phyloP scores from a whole-genome alignment of 2,797 vertebrate species.

The Phylloscopus collybita region DNA sequence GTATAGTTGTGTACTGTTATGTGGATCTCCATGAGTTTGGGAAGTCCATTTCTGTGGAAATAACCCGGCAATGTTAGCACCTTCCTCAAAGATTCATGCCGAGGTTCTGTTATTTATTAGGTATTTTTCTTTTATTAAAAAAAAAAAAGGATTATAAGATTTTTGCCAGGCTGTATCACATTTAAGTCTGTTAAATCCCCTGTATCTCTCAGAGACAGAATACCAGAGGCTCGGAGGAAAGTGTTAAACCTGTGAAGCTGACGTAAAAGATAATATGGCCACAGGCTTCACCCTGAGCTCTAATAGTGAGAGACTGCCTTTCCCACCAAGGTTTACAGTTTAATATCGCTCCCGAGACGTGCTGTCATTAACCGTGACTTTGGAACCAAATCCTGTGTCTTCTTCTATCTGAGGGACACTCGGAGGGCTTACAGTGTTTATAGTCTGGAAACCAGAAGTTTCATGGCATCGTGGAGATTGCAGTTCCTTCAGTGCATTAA shows the following conservation, averaged over 20 bases:
- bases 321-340: constrained; percentile 34
- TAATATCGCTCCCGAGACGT: not conserved
- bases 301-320: constrained; percentile 24
- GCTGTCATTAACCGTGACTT: constrained; percentile 41
- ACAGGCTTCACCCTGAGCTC: constrained; percentile 21
- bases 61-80: not conserved
- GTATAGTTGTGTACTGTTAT: not conserved
- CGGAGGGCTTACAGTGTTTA: not conserved
- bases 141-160: not conserved
- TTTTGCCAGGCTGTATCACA: not conserved
- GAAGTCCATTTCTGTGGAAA: not conserved
- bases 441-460: not conserved
- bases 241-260: constrained; percentile 6
- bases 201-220: not conserved
- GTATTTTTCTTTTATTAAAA: not conserved
- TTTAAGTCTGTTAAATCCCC: constrained; percentile 16
- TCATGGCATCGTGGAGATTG: not conserved
- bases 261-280: not conserved
- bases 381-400: constrained; percentile 38
- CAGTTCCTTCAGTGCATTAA: not conserved
- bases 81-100: not conserved
- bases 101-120: not conserved
- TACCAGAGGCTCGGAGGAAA: not conserved
- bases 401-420: not conserved
- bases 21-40: not conserved